Base-by-base conservation (phyloP, 2,797 vertebrate genomes). In the Atherinosoma microstoma region DNA sequence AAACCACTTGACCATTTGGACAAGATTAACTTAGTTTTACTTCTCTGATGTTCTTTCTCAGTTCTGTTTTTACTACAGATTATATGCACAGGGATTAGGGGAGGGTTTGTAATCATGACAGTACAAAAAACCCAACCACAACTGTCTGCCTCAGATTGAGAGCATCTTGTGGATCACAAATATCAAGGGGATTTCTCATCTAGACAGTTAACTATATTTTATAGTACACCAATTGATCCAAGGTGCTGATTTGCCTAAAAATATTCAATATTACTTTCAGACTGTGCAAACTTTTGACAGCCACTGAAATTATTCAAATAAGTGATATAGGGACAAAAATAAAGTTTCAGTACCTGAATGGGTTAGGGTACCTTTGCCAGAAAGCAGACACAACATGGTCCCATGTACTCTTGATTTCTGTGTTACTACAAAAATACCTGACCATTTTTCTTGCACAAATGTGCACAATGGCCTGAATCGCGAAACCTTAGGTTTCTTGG, bases 341-440 rank as follows among this genome's bases (percentile, higher is more conserved):
- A 0, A 38, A 56, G 7, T 42, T 13, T 69, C 2, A 6, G 18
- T 93, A 95, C 94, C 94, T 95, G 93, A 94, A 95, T 22, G 94
- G 94, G 67, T 95, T 95, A 0, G 94, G 94, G 66, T 95, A 95
- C 60, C 94, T 89, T 88, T 94, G 94, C 94, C 94, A 95, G 76
- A 95, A 95, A 42, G 94, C 94, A 74, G 92, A 93, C 72, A 90
- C 92, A 64, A 95, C 94, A 20, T 93, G 91, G 80, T 95, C 94
- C 94, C 94, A 95, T 1, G 84, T 74, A 34, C 90, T 93, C 75
- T 74, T 89, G 79, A 95, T 93, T 78, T 94, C 93, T 13, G 56
- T 65, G 79, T 60, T 83, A 49, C 69, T 94, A 77, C 88, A 85
- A 57, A 94, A 95, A 76, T 95, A 94, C 67, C 94, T 95, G 84